These are phyloP conservation scores for Villa cingulata DNA, from an alignment of 2,888 invertebrate species.

Conservation along the genomic window DNA sequence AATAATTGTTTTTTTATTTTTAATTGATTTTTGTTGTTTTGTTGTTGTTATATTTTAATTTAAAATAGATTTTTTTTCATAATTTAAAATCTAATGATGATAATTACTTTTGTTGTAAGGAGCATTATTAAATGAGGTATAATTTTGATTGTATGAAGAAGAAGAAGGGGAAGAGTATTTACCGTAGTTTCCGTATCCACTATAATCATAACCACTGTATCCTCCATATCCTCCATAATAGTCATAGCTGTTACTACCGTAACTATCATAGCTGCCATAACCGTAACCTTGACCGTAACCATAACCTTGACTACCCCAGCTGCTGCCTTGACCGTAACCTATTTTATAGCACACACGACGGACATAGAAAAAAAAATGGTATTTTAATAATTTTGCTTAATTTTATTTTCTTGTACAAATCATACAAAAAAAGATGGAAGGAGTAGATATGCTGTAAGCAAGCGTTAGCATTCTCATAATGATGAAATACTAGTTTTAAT, in stretches of 20 bases:
- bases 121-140: slow-evolving; percentile 32
- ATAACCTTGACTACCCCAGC: slow-evolving; percentile 54
- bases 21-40: too few relatives aligned
- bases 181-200: slow-evolving; percentile 72
- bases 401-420: too few relatives aligned
- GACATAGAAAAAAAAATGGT: too few relatives aligned
- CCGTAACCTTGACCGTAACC: slow-evolving; percentile 53
- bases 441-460: too few relatives aligned
- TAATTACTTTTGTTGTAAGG: slow-evolving; percentile 29
- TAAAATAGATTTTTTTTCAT: too few relatives aligned
- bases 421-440: too few relatives aligned
- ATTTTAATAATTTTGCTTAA: too few relatives aligned
- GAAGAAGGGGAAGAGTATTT: slow-evolving; percentile 37
- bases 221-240: slow-evolving; percentile 65
- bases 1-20: background rate
- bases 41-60: slow-evolving; percentile 3
- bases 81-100: slow-evolving; percentile 32
- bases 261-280: slow-evolving; percentile 58
- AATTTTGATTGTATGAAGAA: slow-evolving; percentile 12
- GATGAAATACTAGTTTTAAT: too few relatives aligned
- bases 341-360: too few relatives aligned
- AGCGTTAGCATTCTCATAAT: too few relatives aligned
- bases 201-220: slow-evolving; percentile 68
- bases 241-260: slow-evolving; percentile 56
- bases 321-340: slow-evolving; percentile 45